These are phyloP conservation scores for Gryllus longicercus DNA, from an alignment of 2,888 invertebrate genomes.

Conservation along the genomic window DNA sequence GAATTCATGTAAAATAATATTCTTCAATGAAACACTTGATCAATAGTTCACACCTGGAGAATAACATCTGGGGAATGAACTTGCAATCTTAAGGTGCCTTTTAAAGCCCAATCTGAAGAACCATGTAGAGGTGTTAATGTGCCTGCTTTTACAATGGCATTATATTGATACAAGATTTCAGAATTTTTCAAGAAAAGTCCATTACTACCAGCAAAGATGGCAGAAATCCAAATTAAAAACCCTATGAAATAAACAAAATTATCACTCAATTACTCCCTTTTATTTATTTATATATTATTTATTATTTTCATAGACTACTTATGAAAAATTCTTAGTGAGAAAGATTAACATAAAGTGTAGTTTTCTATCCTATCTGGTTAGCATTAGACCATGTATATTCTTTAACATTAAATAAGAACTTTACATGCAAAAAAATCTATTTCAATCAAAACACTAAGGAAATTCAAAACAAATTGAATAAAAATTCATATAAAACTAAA, in stretches of 20 bases:
- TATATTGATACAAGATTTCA: constrained; percentile 48
- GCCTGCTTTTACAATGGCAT: constrained; percentile 46
- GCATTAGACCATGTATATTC: no score
- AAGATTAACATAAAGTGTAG: no score
- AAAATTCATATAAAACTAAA: no score
- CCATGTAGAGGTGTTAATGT: constrained; percentile 42
- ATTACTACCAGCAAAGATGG: not conserved
- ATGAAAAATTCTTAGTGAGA: no score
- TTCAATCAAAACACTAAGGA: no score
- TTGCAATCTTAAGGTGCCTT: constrained; percentile 28
- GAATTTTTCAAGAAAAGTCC: not conserved
- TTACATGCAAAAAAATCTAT: no score
- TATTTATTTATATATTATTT: no score
- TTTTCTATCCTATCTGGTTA: no score
- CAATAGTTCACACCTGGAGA: constrained; percentile 26
- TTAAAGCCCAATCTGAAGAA: constrained; percentile 31
- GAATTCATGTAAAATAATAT: no score
- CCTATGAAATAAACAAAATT: not conserved
- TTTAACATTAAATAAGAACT: no score
- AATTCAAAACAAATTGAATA: no score
- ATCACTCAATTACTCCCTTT: not conserved
- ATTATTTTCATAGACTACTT: no score
- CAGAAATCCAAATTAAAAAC: not conserved
- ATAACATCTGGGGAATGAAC: constrained; percentile 21
- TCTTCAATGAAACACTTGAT: not conserved